Percentiles rank a stretch among this genome's conserved stretches.
Evolutionary conservation across 2,113 vertebrate genomes (phyloP).

Genomic region (Atlantisia rogersi): DNA sequence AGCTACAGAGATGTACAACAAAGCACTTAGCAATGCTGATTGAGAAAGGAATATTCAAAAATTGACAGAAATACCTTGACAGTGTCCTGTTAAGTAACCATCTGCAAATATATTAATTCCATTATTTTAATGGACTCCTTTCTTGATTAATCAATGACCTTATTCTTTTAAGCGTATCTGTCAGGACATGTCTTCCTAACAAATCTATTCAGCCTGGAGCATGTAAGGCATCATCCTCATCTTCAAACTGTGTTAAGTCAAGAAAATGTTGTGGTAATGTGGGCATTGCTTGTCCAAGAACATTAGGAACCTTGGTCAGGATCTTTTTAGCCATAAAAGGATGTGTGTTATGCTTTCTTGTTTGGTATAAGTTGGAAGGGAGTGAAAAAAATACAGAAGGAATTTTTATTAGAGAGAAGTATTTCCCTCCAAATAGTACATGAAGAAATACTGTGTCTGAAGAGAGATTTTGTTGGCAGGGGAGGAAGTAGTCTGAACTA

Average conservation of each 20-base stretch:
- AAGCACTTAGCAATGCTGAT: background rate
- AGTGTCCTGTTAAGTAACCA: slow-evolving; percentile 42
- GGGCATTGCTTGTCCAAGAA: slow-evolving; percentile 73
- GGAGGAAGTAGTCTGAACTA: background rate
- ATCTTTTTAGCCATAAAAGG: slow-evolving; percentile 79
- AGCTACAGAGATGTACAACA: background rate
- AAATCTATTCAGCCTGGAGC: slow-evolving; percentile 51
- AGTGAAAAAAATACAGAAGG: slow-evolving; percentile 72
- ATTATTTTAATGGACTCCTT: slow-evolving; percentile 56
- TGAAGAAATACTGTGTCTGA: slow-evolving; percentile 63
- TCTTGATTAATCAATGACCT: slow-evolving; percentile 68
- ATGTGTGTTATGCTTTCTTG: slow-evolving; percentile 75
- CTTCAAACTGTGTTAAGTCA: slow-evolving; percentile 66
- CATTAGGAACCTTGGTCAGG: slow-evolving; percentile 70
- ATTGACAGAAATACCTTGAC: slow-evolving; percentile 22
- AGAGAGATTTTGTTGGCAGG: slow-evolving; percentile 56
- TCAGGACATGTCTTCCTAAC: slow-evolving; percentile 56
- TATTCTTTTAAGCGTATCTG: slow-evolving; percentile 57
- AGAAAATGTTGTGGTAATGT: slow-evolving; percentile 64
- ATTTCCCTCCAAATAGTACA: slow-evolving; percentile 75
- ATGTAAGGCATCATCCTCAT: slow-evolving; percentile 51
- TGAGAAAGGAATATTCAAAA: background rate
- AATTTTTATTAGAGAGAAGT: slow-evolving; percentile 79
- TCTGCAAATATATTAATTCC: slow-evolving; percentile 48
- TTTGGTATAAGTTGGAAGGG: slow-evolving; percentile 73